Evolutionary conservation across 2,888 invertebrate genomes (phyloP), one percentile per base, ranked within the genome.

Genomic region (Vandiemenella viatica): DNA sequence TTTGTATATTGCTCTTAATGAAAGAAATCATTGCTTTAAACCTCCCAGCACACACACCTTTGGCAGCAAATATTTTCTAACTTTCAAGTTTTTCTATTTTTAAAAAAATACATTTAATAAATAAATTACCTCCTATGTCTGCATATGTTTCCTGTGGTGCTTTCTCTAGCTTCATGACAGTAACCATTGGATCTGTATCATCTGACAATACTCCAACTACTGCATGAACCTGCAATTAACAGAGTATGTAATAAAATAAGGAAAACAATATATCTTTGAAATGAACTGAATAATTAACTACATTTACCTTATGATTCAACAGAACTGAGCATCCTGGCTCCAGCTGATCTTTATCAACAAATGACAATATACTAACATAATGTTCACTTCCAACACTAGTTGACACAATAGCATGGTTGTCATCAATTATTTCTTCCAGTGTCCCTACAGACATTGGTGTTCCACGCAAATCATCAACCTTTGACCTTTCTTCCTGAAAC

Each of bases 401-500:
- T 0, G 95, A 96, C 1, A 98, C 98, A 65, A 98, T 99, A 4
- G 98, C 98, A 70, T 98, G 98, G 68, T 97, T 98, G 67, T 98
- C 98, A 70, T 98, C 98, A 59, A 99, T 99, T 52, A 99, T 96
- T 71, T 98, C 98, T 67, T 99, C 98, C 52, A 98, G 70, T 55
- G 89, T 95, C n/a, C 98, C 98, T 19, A 98, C 98, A 6, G 96
- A 96, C 98, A 98, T 99, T 0, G 98, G 98, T 23, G 97, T 96
- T 41, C 98, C 97, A 65, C 98, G 75, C 48, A 99, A 73, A 67
- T 99, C 97, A 73, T 98, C 98, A 37, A 98, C 97, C 72, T 95
- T 95, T 1, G 91, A 92, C 57, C 95, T 78, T 66, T 97, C 97
- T 66, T 97, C 96, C 72, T 74, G n/a, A 2, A 32, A 32, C n/a